phyloP scores from a whole-genome alignment of 2,888 invertebrate species.

The Athalia circularis region DNA sequence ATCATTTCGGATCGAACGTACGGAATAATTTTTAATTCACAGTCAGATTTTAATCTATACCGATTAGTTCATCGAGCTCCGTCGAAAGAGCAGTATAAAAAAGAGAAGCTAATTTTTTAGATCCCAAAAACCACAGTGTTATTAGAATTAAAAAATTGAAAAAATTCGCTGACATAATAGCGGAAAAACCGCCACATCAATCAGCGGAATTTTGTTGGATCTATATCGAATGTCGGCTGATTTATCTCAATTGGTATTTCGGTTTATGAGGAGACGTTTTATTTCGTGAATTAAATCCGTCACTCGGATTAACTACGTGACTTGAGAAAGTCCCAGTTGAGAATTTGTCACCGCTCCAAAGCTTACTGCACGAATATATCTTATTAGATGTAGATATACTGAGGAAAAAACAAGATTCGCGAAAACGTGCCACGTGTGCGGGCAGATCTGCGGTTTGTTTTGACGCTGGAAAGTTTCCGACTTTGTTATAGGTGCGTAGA shows the following conservation, averaged over 20 bases:
- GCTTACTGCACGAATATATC: background rate
- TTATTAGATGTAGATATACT: background rate
- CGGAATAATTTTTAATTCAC: no score
- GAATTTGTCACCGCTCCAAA: slow-evolving; percentile 23
- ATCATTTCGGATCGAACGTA: background rate
- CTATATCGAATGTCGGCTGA: background rate
- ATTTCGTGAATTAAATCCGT: slow-evolving; percentile 7
- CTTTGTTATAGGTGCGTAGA: background rate
- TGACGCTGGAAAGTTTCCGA: slow-evolving; percentile 6
- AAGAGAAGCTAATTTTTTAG: no score
- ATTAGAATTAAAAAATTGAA: no score
- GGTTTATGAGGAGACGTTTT: slow-evolving; percentile 8
- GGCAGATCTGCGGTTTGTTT: background rate
- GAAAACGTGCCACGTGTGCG: background rate
- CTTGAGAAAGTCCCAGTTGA: slow-evolving; percentile 8
- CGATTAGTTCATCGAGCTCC: no score
- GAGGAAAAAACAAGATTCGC: background rate
- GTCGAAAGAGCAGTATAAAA: no score
- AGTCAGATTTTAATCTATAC: no score
- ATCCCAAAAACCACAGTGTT: no score
- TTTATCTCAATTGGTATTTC: background rate
- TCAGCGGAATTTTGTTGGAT: background rate
- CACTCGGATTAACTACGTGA: slow-evolving; percentile 26
- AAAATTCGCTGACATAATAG: no score
- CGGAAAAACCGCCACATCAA: no score